Evolutionary conservation across 2,113 vertebrate genomes (phyloP), one percentile per base, ranked within the genome.

Genomic region (Lampris incognitus): DNA sequence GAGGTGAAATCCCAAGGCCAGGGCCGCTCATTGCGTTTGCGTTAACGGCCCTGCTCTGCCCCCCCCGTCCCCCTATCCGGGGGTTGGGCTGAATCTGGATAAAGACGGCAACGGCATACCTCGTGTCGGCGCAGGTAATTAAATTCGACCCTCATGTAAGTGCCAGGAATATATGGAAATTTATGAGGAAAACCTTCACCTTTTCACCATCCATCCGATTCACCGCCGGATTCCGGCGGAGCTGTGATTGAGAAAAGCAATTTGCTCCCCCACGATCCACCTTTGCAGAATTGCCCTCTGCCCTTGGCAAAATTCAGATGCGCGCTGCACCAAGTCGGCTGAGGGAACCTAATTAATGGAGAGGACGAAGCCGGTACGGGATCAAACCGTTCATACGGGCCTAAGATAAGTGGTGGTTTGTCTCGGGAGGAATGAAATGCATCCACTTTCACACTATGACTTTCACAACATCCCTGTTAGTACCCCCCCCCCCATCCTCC

Each of bases 211-310:
- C 24, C 24, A 24, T 24, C 24, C 24, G 24, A 24, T 24, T 24
- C 24, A 24, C 24, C 24, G 24, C 24, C 24, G 24, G 24, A 24
- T 24, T 24, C 24, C 24, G 24, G 24, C 24, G 24, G 24, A 59
- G 77, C 64, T 4, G 2, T 36, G 50, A 65, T n/a, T 2, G 67
- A 83, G 83, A 89, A 78, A 70, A 80, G 55, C 65, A 79, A 79
- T 85, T 81, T 74, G 85, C 74, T 71, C 81, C 79, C 71, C 58
- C 40, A 56, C 61, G 36, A 9, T 48, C 49, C 9, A 3, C 3
- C 36, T 59, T 55, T 85, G 68, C 64, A 58, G 58, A 64, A 72
- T 74, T 64, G 73, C 44, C 64, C 6, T 3, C 63, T 54, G 9
- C 60, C 56, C 36, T 67, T 61, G 69, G n/a, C 67, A 36, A 10